Conservation (phyloP, 2,888 invertebrate genomes). For the Parnassius mnemosyne region DNA sequence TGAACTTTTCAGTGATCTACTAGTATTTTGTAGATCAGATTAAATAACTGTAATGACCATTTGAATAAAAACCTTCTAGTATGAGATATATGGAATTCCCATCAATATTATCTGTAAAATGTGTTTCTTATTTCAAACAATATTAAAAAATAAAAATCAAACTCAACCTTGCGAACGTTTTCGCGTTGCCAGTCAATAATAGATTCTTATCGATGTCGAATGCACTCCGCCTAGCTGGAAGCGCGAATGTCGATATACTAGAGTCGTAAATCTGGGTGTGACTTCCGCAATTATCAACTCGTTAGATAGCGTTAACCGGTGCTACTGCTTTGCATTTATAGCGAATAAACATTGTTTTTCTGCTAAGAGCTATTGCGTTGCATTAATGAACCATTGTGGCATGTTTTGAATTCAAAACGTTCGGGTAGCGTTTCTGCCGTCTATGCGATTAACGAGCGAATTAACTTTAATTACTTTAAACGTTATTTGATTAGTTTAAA, state of each 20-base stretch:
- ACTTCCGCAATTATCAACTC: constrained; percentile 48
- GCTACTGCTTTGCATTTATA: constrained; percentile 23
- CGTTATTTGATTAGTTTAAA: too few relatives aligned
- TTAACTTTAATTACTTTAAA: constrained; percentile 1
- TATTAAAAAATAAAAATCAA: constrained; percentile 3
- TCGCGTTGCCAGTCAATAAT: constrained; percentile 33
- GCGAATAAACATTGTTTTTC: constrained; percentile 18
- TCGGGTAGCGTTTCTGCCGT: background rate
- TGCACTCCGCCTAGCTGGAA: constrained; percentile 27
- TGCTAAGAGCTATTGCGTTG: constrained; percentile 5
- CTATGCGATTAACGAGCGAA: background rate
- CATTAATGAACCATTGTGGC: background rate
- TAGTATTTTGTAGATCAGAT: too few relatives aligned
- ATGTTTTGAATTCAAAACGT: constrained; percentile 5
- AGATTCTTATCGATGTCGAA: constrained; percentile 34
- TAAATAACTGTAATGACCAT: too few relatives aligned
- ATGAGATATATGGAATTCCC: too few relatives aligned
- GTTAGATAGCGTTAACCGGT: constrained; percentile 40
- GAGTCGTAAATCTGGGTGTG: constrained; percentile 40
- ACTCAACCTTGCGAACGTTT: constrained; percentile 29
- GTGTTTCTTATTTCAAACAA: background rate
- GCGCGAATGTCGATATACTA: constrained; percentile 23
- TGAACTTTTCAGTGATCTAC: too few relatives aligned
- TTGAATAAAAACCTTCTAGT: too few relatives aligned
- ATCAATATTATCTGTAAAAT: background rate